Percentiles rank a stretch among this genome's conserved stretches.
Evolutionary conservation across 2,888 invertebrate genomes (phyloP).

Genomic region (Aphodius granarius): DNA sequence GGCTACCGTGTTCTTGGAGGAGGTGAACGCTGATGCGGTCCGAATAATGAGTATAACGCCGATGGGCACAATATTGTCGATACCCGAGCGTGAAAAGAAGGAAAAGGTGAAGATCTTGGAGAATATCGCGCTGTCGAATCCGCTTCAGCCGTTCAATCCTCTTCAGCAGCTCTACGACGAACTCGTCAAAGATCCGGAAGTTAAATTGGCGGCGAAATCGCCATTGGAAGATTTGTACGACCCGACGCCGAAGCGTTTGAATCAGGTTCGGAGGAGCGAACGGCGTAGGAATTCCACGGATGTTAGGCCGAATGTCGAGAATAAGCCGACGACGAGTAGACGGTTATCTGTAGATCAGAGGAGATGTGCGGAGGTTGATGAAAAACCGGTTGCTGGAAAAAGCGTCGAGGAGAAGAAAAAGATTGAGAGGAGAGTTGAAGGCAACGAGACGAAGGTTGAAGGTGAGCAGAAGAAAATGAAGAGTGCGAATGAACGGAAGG

Average conservation of each 20-base stretch:
- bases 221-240: slow-evolving; percentile 28
- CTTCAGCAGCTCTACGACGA: slow-evolving; percentile 17
- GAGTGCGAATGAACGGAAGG: too few species aligned
- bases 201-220: slow-evolving; percentile 2
- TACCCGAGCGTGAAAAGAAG: slow-evolving; percentile 9
- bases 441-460: not conserved
- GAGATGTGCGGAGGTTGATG: not conserved
- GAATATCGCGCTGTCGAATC: slow-evolving; percentile 12
- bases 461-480: too few species aligned
- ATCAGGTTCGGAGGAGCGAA: slow-evolving; percentile 3
- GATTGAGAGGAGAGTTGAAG: not conserved
- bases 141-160: slow-evolving; percentile 2
- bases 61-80: slow-evolving; percentile 31
- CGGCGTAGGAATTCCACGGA: slow-evolving; percentile 16
- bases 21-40: slow-evolving; percentile 37
- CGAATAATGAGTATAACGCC: slow-evolving; percentile 37
- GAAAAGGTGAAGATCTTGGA: slow-evolving; percentile 26
- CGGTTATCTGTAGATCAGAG: slow-evolving; percentile 21
- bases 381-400: slow-evolving; percentile 14
- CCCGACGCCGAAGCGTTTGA: not conserved
- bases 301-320: not conserved
- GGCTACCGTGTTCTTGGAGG: slow-evolving; percentile 41
- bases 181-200: not conserved
- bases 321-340: slow-evolving; percentile 12
- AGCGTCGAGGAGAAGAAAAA: slow-evolving; percentile 20